phyloP scores from a whole-genome alignment of 2,888 invertebrate species.

The Protophormia terraenovae region DNA sequence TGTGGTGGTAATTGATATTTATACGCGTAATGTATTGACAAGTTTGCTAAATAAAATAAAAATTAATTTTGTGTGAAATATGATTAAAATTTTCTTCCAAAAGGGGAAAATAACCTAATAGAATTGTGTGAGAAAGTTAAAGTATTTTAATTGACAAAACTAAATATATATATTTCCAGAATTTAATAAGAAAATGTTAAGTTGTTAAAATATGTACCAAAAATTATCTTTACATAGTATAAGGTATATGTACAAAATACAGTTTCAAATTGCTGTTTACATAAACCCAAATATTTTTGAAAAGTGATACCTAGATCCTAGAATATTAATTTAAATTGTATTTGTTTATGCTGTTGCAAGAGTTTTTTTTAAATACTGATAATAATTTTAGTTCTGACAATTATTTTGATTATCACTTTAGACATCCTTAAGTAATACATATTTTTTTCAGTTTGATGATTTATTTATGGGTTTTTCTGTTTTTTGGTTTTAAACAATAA shows the following conservation, averaged over 20 bases:
- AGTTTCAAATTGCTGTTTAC: no score
- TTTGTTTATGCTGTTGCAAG: neutral
- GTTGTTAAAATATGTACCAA: no score
- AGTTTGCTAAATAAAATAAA: constrained; percentile 44
- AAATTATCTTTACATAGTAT: no score
- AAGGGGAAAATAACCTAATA: neutral
- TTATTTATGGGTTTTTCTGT: constrained; percentile 9
- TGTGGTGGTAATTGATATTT: constrained; percentile 63
- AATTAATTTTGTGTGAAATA: constrained; percentile 64
- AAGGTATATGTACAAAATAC: no score
- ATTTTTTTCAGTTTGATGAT: constrained; percentile 1
- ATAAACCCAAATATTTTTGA: no score
- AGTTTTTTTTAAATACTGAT: constrained; percentile 12
- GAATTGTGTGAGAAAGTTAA: constrained; percentile 27
- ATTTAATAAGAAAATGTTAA: neutral
- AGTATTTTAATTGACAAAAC: neutral
- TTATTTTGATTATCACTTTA: constrained; percentile 8
- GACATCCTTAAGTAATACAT: neutral
- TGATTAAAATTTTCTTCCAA: neutral
- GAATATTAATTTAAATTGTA: neutral
- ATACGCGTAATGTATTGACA: constrained; percentile 44
- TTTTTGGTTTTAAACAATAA: constrained; percentile 31
- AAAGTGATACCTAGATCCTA: neutral
- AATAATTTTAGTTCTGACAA: neutral
- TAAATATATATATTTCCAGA: neutral